These are phyloP conservation scores for Chymomyza costata DNA, from an alignment of 1,140 invertebrate genomes.

Conservation along the genomic window DNA sequence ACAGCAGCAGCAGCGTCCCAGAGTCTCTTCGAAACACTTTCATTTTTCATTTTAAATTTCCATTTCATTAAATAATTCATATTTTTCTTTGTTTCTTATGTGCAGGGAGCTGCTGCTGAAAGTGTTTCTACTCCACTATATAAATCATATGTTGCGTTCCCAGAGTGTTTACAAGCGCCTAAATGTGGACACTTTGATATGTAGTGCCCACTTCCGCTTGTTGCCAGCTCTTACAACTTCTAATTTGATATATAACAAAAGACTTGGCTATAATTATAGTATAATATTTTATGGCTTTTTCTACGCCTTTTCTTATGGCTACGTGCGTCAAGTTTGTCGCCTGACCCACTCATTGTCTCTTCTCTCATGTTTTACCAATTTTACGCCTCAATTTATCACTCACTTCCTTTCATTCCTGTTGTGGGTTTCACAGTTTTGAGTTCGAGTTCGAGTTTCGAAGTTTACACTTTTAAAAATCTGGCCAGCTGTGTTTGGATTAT, in stretches of 20 bases:
- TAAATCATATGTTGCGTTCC: slow-evolving; percentile 25
- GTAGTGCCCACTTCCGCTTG: slow-evolving; percentile 62
- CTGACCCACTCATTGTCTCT: slow-evolving; percentile 53
- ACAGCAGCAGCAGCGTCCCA: slow-evolving; percentile 27
- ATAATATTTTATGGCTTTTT: slow-evolving; percentile 33
- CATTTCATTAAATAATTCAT: slow-evolving; percentile 69
- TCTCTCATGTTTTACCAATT: slow-evolving; percentile 40
- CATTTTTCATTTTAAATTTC: slow-evolving; percentile 53
- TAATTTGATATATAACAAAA: no score
- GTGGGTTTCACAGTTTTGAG: slow-evolving; percentile 48
- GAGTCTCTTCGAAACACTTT: slow-evolving; percentile 55
- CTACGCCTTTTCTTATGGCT: slow-evolving; percentile 58
- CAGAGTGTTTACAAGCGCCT: slow-evolving; percentile 57
- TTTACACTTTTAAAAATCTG: no score
- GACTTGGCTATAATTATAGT: no score
- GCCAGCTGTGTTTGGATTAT: slow-evolving; percentile 15
- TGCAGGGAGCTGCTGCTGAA: slow-evolving; percentile 12
- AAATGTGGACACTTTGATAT: slow-evolving; percentile 50
- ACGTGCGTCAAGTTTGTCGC: slow-evolving; percentile 60
- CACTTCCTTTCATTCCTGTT: slow-evolving; percentile 58
- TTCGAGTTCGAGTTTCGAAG: slow-evolving; percentile 39
- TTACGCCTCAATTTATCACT: slow-evolving; percentile 38
- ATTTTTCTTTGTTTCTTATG: slow-evolving; percentile 41
- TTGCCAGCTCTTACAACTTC: no score
- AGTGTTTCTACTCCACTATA: slow-evolving; percentile 27